Base-by-base conservation (phyloP, 2,888 invertebrate species). In the Idaea straminata region DNA sequence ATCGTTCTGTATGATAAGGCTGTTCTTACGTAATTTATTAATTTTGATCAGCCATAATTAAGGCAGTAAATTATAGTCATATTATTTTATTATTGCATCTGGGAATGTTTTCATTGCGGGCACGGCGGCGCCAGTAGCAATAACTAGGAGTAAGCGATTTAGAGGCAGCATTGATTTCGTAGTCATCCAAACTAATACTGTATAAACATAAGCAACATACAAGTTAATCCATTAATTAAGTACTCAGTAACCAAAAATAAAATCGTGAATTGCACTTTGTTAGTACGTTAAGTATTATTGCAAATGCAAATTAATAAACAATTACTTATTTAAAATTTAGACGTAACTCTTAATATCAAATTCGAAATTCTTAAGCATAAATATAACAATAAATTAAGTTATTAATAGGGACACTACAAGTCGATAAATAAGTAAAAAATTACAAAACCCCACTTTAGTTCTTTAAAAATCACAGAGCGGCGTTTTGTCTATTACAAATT, bases 311-410 rank as follows among this genome's bases (percentile, higher is more conserved):
- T 59, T 59, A 61, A 61, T 61, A 59, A 36, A 57, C 25, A 62
- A 65, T n/a, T 63, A 36, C 62, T 60, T 63, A 36, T 60, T 60
- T 62, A 59, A 66, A 62, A 66, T 61, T 61, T 59, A 59, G 25
- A 3, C 15, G 62, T 62, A 62, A 10, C 15, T 59, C 62, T 35
- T 62, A 62, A n/a, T 66, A 57, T 63, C 47, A 61, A 62, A 64
- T 47, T 47, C 47, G 47, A 47, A 47, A 47, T 47, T 47, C 47
- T 47, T 47, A 47, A 47, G 47, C 47, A 47, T 47, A 47, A 6
- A 13, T 47, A 7, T 47, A 47, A 47, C 47, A 47, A 47, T 47
- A 47, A 47, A 47, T 47, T 47, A 47, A 47, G 47, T 4, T 47
- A 47, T n/a, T 7, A 47, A 47, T 47, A 47, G 47, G 47, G 47